A percentile compares a stretch with the other conserved stretches of the same genome.
Conservation (phyloP, 1,140 invertebrate genomes). For the Odontomachus brunneus region DNA sequence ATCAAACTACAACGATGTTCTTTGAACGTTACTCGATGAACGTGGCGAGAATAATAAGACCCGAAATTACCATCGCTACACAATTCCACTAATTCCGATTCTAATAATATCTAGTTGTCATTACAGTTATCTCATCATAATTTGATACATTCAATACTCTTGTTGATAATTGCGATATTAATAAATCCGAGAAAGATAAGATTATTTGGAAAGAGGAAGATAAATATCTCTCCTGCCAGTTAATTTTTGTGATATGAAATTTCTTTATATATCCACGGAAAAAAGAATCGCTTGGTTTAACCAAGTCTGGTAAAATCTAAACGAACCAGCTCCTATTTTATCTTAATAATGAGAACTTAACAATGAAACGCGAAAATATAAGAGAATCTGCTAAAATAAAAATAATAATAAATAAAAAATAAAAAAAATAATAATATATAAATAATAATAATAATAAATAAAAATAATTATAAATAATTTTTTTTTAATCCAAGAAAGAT, state of each 20-base stretch:
- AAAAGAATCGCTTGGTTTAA: too few relatives aligned
- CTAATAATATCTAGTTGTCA: background rate
- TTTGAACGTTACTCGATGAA: constrained; percentile 67
- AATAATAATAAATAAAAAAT: too few relatives aligned
- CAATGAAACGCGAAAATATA: too few relatives aligned
- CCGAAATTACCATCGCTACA: background rate
- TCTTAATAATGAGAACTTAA: too few relatives aligned
- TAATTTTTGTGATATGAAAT: background rate
- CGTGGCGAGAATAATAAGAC: constrained; percentile 9
- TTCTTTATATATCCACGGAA: too few relatives aligned
- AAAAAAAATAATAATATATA: too few relatives aligned
- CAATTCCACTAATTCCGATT: background rate
- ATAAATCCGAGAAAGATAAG: background rate
- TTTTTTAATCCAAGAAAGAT: too few relatives aligned
- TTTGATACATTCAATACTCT: background rate
- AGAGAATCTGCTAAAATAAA: too few relatives aligned
- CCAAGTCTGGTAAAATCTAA: too few relatives aligned
- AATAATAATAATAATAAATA: too few relatives aligned
- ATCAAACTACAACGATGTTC: constrained; percentile 82
- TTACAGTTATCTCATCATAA: background rate
- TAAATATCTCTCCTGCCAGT: background rate
- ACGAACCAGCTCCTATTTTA: too few relatives aligned
- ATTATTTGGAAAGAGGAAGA: background rate
- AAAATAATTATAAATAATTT: too few relatives aligned
- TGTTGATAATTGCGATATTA: background rate